Evolutionary conservation across 2,797 vertebrate genomes (phyloP).

Genomic region (Rhinella marina): DNA sequence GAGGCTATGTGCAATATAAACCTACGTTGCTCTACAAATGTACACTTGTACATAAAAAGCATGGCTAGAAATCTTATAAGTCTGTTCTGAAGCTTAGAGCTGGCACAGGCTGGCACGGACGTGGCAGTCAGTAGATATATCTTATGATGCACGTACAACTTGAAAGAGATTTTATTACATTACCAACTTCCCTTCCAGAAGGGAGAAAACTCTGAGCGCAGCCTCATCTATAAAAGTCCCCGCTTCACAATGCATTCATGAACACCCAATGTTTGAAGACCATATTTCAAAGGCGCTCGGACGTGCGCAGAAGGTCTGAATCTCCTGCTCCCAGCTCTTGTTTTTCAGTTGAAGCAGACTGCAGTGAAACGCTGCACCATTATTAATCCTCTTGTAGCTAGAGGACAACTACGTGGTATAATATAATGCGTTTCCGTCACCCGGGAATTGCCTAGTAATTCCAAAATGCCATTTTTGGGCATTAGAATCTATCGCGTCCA

Average conservation of each 20-base stretch:
- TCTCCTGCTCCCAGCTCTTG: constrained; percentile 6
- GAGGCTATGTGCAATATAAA: no score
- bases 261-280: background rate
- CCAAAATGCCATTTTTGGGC: background rate
- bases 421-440: constrained; percentile 24
- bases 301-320: constrained; percentile 17
- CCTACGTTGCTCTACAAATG: no score
- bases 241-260: background rate
- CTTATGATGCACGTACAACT: background rate
- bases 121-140: background rate
- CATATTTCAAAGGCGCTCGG: background rate
- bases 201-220: background rate
- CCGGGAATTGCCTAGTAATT: constrained; percentile 20
- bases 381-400: constrained; percentile 30
- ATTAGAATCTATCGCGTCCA: background rate
- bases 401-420: background rate
- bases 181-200: background rate
- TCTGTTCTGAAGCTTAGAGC: background rate
- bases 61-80: no score
- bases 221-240: background rate
- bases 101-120: background rate
- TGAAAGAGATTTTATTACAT: background rate
- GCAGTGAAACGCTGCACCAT: constrained; percentile 27
- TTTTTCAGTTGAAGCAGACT: constrained; percentile 16
- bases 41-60: no score